Evolutionary conservation across 2,888 invertebrate species (phyloP).

Genomic region (Thecophora atra): DNA sequence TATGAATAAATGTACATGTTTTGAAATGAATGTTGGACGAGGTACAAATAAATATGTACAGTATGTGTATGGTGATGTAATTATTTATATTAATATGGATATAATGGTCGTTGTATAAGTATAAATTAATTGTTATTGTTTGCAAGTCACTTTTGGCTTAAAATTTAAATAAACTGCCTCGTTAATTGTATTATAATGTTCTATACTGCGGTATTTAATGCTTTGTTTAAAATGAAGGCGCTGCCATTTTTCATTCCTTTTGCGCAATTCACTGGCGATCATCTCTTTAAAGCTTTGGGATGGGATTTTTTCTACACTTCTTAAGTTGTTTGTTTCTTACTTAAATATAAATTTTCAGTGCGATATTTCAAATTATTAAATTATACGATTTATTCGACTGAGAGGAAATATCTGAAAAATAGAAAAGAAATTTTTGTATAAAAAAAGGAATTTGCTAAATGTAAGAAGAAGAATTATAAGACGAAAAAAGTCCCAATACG

Average conservation of each 20-base stretch:
- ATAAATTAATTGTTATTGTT: slow-evolving; percentile 20
- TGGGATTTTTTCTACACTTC: neutral
- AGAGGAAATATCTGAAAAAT: neutral
- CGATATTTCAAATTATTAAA: slow-evolving; percentile 13
- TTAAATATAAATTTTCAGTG: slow-evolving; percentile 22
- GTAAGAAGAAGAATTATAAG: no score
- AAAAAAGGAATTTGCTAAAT: no score
- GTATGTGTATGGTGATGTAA: neutral
- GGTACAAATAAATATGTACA: neutral
- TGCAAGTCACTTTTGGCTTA: slow-evolving; percentile 35
- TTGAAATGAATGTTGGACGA: neutral
- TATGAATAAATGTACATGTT: slow-evolving; percentile 15
- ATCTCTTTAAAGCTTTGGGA: no score
- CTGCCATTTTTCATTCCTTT: slow-evolving; percentile 34
- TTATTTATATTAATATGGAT: slow-evolving; percentile 11
- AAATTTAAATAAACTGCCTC: slow-evolving; percentile 39
- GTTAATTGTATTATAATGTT: slow-evolving; percentile 36
- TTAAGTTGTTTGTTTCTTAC: slow-evolving; percentile 17
- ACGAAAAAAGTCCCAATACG: no score
- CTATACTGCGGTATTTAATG: slow-evolving; percentile 26
- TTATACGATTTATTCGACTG: neutral
- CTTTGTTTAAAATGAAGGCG: slow-evolving; percentile 36
- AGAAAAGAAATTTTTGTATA: neutral
- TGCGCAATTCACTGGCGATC: slow-evolving; percentile 8
- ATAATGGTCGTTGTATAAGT: slow-evolving; percentile 7